Evolutionary conservation across 1,140 invertebrate genomes (phyloP), one percentile per base, ranked within the genome.

Genomic region (Drosophila orena): DNA sequence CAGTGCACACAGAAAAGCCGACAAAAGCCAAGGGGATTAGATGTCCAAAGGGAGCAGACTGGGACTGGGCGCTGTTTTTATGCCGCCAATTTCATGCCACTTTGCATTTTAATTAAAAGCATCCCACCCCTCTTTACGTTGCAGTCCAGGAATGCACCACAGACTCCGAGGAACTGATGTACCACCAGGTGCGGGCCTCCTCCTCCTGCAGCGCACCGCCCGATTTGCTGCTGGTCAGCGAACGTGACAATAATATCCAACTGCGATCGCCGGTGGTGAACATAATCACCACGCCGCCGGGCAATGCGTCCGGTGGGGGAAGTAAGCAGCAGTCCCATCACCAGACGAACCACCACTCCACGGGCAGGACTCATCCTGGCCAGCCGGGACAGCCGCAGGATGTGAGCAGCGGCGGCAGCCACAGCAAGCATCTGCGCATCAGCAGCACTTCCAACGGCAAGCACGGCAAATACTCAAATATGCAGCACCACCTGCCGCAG

Each of bases 111-210:
- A 89, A 89, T 89, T 89, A 89, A 89, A 86, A 89, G 64, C 49
- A 59, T 64, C 62, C 59, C 70, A 20, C 27, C 46, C 15, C 40
- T 52, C 17, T 54, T 84, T 22, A 17, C 47, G 42, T 81, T 91
- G 52, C 81, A 79, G 83, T 92, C 53, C 92, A 92, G 77, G 92
- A 92, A 88, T 92, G 91, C 78, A 90, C 91, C 73, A 92, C 92
- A 65, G 91, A 92, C 77, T 92, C 92, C 7, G 92, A 92, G 75
- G 92, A 92, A 60, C 76, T 92, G 60, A 92, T 92, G 81, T 92
- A 92, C 66, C 91, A 92, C 72, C 91, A 92, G 77, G 88, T 92
- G 65, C 88, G 91, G 46, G 91, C 91, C 71, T 80, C 91, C 60
- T 92, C 92, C 65, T 90, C 91, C 8, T 92, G 91, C 80, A 92